Percentiles rank a stretch among this genome's conserved stretches.
phyloP scores from a whole-genome alignment of 2,797 vertebrate genomes.

The Rhynchonycteris naso region DNA sequence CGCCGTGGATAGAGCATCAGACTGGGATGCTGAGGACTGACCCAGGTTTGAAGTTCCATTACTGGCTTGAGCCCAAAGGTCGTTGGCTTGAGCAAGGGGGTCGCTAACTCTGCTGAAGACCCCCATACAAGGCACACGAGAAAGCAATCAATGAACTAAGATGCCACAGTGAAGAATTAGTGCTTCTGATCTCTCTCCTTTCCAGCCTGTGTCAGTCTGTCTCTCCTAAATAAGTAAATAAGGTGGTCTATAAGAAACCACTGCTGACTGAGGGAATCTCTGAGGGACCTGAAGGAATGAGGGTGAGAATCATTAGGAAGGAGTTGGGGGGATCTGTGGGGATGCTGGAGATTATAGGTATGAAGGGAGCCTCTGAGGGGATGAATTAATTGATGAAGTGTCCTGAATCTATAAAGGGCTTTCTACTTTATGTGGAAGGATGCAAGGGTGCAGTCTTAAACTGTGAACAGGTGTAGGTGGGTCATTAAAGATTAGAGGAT shows the following conservation, averaged over 20 bases:
- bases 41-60: too few relatives aligned
- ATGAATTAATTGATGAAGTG: background rate
- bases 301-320: background rate
- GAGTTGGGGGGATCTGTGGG: background rate
- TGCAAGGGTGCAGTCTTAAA: conserved; percentile 21
- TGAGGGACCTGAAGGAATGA: background rate
- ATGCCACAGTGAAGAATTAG: too few relatives aligned
- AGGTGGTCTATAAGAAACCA: background rate
- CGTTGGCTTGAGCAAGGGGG: too few relatives aligned
- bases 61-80: too few relatives aligned
- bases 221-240: too few relatives aligned
- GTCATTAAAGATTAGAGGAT: background rate
- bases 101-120: too few relatives aligned
- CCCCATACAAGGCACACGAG: too few relatives aligned
- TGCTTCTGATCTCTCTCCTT: too few relatives aligned
- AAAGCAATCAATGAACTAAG: too few relatives aligned
- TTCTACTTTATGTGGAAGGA: background rate
- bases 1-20: too few relatives aligned
- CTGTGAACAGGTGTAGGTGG: background rate
- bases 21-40: too few relatives aligned
- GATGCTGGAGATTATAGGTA: background rate
- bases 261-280: background rate
- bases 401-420: background rate
- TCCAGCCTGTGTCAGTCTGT: too few relatives aligned
- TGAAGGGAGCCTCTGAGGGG: background rate